Base-by-base conservation (phyloP, 2,888 invertebrate genomes). In the Elmis aenea region DNA sequence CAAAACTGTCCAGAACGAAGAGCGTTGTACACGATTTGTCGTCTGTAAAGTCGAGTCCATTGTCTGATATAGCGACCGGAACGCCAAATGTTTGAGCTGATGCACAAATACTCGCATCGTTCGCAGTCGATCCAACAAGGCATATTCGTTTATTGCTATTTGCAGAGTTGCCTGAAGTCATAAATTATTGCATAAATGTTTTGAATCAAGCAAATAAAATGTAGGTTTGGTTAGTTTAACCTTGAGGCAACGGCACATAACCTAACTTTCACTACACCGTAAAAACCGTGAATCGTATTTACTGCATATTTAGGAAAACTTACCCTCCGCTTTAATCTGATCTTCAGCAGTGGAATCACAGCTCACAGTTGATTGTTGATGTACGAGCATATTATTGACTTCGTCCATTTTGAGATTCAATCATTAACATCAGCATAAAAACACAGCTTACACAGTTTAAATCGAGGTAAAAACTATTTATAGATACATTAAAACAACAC, bases 1-100 rank as follows among this genome's bases (percentile, higher is more conserved):
- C 81, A 65, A 89, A 89, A 48, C 78, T 77, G 30, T 82, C 75
- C 46, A 87, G 68, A 57, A 89, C 77, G 69, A 85, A 87, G 55
- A 81, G 74, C 28, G 81, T 83, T 54, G 77, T 76, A 64, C 75
- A 75, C 25, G 71, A 66, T 26, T 67, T 67, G 57, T 80, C 78
- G 42, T 73, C 70, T 42, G 75, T 55, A 59, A 73, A 73, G 60
- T 81, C 81, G 54, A 68, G 57, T 37, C 80, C 82, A 52, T 73
- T 75, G 59, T 73, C 72, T 47, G 81, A 81, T 48, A 69, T 73
- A 26, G 79, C 68, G 49, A 83, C 72, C 47, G 81, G 78, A 38
- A 81, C 70, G 34, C 73, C 73, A 66, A 81, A 81, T 46, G 69
- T 72, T 57, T 76, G 73, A 37, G 81, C 80, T 42, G 77, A 76